Conservation (phyloP, 2,797 vertebrate genomes). For the Delichon dasypus region DNA sequence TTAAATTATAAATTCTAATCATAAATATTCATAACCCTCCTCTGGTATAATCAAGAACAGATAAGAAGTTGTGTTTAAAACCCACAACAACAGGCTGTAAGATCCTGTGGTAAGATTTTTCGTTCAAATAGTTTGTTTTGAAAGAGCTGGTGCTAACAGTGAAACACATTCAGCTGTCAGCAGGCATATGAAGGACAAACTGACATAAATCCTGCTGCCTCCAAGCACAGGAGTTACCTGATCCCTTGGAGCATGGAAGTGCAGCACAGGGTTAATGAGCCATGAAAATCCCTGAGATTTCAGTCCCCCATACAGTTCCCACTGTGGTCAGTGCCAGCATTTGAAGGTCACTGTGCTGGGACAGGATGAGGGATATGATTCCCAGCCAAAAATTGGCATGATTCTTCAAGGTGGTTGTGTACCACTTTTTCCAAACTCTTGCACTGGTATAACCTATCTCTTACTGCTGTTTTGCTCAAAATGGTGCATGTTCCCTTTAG, state of each 20-base stretch:
- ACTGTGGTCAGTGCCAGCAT: background rate
- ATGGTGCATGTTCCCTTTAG: background rate
- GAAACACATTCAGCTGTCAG: slow-evolving; percentile 29
- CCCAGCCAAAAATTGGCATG: background rate
- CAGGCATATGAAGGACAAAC: slow-evolving; percentile 37
- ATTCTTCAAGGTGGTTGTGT: background rate
- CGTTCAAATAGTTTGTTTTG: slow-evolving; percentile 57
- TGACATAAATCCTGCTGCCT: background rate
- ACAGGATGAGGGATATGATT: background rate
- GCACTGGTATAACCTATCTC: background rate
- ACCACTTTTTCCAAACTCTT: background rate
- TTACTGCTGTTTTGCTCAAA: background rate
- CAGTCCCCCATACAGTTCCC: background rate
- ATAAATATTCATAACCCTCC: slow-evolving; percentile 81
- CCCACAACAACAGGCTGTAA: slow-evolving; percentile 60
- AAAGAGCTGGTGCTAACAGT: slow-evolving; percentile 49
- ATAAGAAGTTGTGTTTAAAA: slow-evolving; percentile 77
- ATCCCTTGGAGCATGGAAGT: background rate
- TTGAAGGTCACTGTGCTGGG: background rate
- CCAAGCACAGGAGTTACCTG: background rate
- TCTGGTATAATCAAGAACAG: slow-evolving; percentile 76
- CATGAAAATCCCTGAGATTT: background rate
- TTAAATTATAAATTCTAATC: slow-evolving; percentile 79
- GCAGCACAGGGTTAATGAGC: background rate
- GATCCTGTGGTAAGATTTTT: slow-evolving; percentile 64